Evolutionary conservation across 2,797 vertebrate genomes (phyloP).

Genomic region (Hyperoplus immaculatus): DNA sequence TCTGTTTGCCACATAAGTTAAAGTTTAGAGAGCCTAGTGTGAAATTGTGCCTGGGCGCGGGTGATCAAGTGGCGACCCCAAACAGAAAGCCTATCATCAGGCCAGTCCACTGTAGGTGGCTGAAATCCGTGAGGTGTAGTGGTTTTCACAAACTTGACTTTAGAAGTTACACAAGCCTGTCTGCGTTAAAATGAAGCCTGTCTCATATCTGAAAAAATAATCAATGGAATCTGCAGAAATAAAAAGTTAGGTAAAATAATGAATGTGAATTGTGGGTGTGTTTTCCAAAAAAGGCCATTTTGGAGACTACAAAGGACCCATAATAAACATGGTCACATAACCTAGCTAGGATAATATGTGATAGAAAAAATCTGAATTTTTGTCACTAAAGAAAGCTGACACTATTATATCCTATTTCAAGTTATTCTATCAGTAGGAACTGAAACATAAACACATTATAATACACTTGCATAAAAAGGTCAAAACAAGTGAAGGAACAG

Average conservation of each 20-base stretch:
- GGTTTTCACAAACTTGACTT: neutral
- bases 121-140: slow-evolving; percentile 3
- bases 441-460: too few relatives aligned
- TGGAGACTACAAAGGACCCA: too few relatives aligned
- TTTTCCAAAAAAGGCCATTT: neutral
- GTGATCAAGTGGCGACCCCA: neutral
- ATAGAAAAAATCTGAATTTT: too few relatives aligned
- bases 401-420: too few relatives aligned
- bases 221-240: neutral
- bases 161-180: neutral
- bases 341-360: too few relatives aligned
- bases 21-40: neutral
- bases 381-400: too few relatives aligned
- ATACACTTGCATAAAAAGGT: too few relatives aligned
- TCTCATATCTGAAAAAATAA: neutral
- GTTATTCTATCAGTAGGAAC: too few relatives aligned
- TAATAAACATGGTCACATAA: too few relatives aligned
- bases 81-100: slow-evolving; percentile 22
- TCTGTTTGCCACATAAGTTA: neutral
- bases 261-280: neutral
- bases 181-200: neutral
- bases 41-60: neutral
- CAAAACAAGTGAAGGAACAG: too few relatives aligned
- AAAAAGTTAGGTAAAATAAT: neutral
- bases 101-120: neutral